Evolutionary conservation across 1,140 invertebrate genomes (phyloP), one percentile per base, ranked within the genome.

Genomic region (Hydropsyche tenuis): DNA sequence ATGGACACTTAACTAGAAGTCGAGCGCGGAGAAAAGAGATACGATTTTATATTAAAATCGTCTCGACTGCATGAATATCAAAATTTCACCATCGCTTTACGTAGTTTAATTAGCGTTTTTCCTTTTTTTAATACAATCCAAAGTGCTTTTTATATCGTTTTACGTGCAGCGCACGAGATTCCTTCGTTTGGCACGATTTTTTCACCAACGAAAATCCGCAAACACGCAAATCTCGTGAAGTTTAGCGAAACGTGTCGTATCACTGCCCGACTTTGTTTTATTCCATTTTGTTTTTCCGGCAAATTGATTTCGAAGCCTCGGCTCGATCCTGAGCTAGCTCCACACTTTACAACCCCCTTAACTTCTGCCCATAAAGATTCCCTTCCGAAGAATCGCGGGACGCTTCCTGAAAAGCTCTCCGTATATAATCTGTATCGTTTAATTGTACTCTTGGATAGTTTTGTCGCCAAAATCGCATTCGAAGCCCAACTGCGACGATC

Each of bases 1-100:
- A 60, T 60, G 56, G 56, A 60, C 56, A 60, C 56, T 60, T 60
- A 60, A 25, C 56, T 60, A 20, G 22, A 60, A 60, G 23, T 25
- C 23, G 4, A 60, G 22, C 56, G 56, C 3, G 1, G 3, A 23
- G 22, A 20, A 18, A 18, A 25, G 22, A 22, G 22, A 60, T 60
- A 18, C 23, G 56, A 25, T 60, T 25, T 60, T n/a, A 27, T 60
- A 60, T 60, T 60, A 60, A 60, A 60, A 60, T 60, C 25, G 11
- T 23, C 12, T 1, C 14, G 48, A 37, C 30, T 37, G 30, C 30
- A 37, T 37, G 30, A 37, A 37, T 37, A 37, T 37, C 30, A 37
- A 37, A 37, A 37, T 37, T 37, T 37, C 9, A 37, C 9, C 30
- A 37, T 37, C 30, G 3, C 30, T 37, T 37, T 9, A 9, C 30